Evolutionary conservation across 2,113 vertebrate species (phyloP).

Genomic region (Psittacus erithacus): DNA sequence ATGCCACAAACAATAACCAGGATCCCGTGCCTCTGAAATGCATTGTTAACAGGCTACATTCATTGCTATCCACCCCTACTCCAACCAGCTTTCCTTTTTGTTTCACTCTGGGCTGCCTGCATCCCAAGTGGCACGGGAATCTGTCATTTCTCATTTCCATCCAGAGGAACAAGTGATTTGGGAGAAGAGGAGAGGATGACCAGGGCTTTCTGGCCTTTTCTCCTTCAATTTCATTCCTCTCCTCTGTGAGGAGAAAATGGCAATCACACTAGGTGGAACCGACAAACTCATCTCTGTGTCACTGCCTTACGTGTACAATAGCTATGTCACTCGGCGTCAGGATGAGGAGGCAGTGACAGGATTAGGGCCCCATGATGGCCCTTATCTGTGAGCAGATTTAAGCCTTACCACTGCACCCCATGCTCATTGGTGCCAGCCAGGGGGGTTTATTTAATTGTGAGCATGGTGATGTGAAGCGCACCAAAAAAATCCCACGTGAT

Average conservation of each 20-base stretch:
- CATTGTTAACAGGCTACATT: not conserved
- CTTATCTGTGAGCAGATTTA: not conserved
- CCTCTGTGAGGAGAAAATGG: conserved; percentile 69
- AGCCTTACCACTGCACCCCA: accelerated
- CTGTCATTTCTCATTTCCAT: conserved; percentile 82
- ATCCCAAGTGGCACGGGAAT: conserved; percentile 55
- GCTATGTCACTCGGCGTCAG: conserved; percentile 77
- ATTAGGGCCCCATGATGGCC: not conserved
- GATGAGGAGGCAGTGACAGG: not conserved
- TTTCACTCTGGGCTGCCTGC: conserved; percentile 54
- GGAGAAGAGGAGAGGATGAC: conserved; percentile 79
- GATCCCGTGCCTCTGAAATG: not conserved
- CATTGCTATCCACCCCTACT: not conserved
- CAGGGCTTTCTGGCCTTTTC: conserved; percentile 86
- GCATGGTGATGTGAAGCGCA: accelerated
- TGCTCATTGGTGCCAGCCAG: accelerated
- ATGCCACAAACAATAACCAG: conserved; percentile 8
- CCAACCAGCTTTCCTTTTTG: conserved; percentile 60
- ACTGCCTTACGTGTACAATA: conserved; percentile 66
- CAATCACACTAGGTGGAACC: conserved; percentile 77
- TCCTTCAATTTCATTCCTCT: conserved; percentile 82
- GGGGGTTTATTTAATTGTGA: accelerated
- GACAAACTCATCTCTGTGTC: conserved; percentile 82
- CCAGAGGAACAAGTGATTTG: conserved; percentile 73
- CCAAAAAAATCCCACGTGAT: accelerated